phyloP scores from a whole-genome alignment of 2,888 invertebrate genomes.

The Cryptophagus acutangulus region DNA sequence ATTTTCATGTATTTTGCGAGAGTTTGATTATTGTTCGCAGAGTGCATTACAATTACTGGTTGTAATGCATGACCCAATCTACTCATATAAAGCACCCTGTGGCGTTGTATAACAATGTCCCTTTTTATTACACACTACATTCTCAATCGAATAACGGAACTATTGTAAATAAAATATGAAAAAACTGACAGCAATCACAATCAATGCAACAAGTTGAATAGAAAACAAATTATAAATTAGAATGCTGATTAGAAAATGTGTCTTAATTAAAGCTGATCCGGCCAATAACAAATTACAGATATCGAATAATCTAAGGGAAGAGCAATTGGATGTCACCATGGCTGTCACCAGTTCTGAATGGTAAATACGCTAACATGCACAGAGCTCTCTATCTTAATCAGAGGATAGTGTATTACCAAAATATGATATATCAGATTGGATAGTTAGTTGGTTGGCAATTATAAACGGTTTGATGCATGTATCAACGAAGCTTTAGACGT shows the following conservation, averaged over 20 bases:
- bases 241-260: neutral
- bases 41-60: constrained; percentile 6
- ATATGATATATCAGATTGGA: constrained; percentile 35
- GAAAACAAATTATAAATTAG: neutral
- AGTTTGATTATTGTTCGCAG: constrained; percentile 20
- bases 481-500: constrained; percentile 38
- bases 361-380: too few species aligned
- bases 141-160: too few species aligned
- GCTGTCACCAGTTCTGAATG: too few species aligned
- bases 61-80: constrained; percentile 2
- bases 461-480: constrained; percentile 39
- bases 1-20: constrained; percentile 27
- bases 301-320: too few species aligned
- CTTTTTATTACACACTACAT: constrained; percentile 19
- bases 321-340: too few species aligned
- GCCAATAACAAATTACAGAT: too few species aligned
- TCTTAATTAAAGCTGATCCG: too few species aligned
- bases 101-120: constrained; percentile 35
- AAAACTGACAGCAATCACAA: too few species aligned
- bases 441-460: constrained; percentile 34
- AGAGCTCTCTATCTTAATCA: constrained; percentile 36
- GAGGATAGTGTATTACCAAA: constrained; percentile 27
- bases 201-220: too few species aligned
- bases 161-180: too few species aligned
- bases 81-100: constrained; percentile 30